These are phyloP conservation scores for Drosophila insularis DNA, from an alignment of 1,140 invertebrate species.

Conservation along the genomic window DNA sequence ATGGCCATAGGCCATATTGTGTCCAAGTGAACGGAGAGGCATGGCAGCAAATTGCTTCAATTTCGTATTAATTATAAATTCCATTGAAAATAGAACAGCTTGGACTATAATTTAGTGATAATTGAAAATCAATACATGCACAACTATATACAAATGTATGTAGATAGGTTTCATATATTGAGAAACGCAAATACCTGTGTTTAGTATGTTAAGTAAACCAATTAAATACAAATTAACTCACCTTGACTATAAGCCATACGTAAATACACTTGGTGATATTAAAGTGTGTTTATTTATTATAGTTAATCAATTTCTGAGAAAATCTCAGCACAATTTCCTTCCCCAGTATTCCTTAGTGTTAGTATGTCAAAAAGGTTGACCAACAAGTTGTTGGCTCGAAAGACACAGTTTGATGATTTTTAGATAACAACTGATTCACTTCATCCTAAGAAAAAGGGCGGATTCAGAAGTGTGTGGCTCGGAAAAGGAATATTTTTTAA, in stretches of 20 bases:
- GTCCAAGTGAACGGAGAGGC: neutral
- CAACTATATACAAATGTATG: neutral
- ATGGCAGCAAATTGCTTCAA: neutral
- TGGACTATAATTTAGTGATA: neutral
- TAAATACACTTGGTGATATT: neutral
- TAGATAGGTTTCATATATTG: neutral
- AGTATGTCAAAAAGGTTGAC: too few species aligned
- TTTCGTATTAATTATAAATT: conserved; percentile 1
- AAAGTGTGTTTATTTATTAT: neutral
- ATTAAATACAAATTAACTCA: too few species aligned
- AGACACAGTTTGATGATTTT: too few species aligned
- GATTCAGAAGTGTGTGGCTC: too few species aligned
- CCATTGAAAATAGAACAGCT: conserved; percentile 4
- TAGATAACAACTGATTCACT: too few species aligned
- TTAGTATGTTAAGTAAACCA: too few species aligned
- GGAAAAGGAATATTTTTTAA: too few species aligned
- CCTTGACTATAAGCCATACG: neutral
- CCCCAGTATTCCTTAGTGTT: too few species aligned
- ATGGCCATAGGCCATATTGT: neutral
- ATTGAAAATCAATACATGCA: conserved; percentile 1
- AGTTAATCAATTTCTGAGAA: neutral
- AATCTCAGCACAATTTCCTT: too few species aligned
- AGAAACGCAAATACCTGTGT: too few species aligned
- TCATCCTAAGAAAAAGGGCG: too few species aligned
- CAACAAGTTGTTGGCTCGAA: too few species aligned